phyloP scores from a whole-genome alignment of 2,888 invertebrate species.

The Drosophila niveifrons region DNA sequence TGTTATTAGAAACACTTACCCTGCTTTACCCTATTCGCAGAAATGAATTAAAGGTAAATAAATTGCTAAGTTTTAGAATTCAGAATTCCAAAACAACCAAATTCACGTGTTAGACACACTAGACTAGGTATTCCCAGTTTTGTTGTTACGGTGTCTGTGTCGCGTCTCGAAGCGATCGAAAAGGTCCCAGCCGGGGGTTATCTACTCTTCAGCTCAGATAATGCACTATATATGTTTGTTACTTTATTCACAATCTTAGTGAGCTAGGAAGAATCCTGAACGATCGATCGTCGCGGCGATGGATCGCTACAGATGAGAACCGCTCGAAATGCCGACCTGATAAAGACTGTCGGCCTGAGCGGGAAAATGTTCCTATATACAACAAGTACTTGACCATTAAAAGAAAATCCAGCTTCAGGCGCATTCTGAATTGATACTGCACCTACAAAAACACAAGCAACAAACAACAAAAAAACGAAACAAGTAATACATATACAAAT shows the following conservation, averaged over 20 bases:
- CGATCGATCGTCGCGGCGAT: background rate
- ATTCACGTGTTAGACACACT: constrained; percentile 22
- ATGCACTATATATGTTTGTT: constrained; percentile 4
- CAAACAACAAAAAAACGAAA: background rate
- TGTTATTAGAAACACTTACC: background rate
- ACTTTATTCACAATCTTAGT: background rate
- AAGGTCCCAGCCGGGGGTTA: constrained; percentile 44
- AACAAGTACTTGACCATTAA: constrained; percentile 38
- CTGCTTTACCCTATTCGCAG: background rate
- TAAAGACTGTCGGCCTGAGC: constrained; percentile 73
- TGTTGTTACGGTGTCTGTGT: constrained; percentile 2
- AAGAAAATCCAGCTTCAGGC: constrained; percentile 29
- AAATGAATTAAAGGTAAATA: background rate
- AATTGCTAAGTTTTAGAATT: too few species aligned
- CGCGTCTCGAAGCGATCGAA: constrained; percentile 11
- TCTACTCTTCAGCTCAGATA: constrained; percentile 27
- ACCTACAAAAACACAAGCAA: constrained; percentile 22
- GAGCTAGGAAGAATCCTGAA: constrained; percentile 25
- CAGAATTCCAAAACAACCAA: background rate
- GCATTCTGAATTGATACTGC: constrained; percentile 44
- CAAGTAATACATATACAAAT: background rate
- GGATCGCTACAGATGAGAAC: constrained; percentile 42
- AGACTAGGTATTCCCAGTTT: constrained; percentile 38
- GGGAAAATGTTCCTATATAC: constrained; percentile 43
- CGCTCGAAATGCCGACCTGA: constrained; percentile 69